phyloP scores from a whole-genome alignment of 2,113 vertebrate species.

The Macaca nemestrina region DNA sequence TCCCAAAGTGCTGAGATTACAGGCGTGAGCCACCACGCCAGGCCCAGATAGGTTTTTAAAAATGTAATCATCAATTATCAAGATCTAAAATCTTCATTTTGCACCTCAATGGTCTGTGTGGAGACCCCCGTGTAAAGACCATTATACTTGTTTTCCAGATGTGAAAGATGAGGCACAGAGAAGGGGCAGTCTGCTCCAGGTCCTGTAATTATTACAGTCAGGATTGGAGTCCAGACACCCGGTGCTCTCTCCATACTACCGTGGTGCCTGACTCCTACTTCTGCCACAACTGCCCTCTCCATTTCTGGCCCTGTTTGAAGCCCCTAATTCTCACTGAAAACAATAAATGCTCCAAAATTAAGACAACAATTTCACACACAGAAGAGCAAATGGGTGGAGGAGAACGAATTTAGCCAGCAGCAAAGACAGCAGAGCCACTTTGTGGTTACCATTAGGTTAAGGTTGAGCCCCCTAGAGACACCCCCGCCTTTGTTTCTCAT shows the following conservation, averaged over 20 bases:
- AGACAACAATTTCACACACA: background rate
- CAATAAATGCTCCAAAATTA: background rate
- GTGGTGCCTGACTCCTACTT: fast-evolving
- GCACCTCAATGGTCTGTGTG: background rate
- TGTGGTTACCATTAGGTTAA: background rate
- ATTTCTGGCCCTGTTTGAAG: background rate
- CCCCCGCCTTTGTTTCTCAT: background rate
- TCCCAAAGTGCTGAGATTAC: no score
- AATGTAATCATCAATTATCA: background rate
- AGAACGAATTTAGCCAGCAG: background rate
- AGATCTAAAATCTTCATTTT: background rate
- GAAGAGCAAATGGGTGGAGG: background rate
- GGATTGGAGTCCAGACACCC: background rate
- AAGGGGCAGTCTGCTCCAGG: background rate
- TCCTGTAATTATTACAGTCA: background rate
- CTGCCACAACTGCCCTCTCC: background rate
- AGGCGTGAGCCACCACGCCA: no score
- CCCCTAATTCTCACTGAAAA: background rate
- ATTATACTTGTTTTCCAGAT: background rate
- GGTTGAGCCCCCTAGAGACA: background rate
- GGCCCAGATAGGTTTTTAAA: background rate
- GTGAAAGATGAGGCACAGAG: background rate
- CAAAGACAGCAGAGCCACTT: fast-evolving
- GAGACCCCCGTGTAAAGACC: background rate
- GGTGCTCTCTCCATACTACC: background rate